Conservation (phyloP, 2,797 vertebrate genomes). For the Chelidonichthys spinosus region DNA sequence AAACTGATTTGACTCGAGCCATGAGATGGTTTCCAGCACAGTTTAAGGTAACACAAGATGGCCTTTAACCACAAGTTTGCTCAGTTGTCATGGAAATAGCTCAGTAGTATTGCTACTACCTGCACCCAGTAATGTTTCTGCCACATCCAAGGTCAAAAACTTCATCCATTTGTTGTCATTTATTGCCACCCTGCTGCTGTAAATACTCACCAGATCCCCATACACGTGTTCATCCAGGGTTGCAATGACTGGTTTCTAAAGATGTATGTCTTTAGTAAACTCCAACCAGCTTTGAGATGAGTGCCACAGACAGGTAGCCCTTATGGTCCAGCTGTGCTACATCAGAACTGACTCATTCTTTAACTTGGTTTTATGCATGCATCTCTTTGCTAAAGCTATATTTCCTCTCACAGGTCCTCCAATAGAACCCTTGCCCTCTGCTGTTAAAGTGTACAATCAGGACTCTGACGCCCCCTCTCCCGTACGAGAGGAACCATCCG, state of each 20-base stretch:
- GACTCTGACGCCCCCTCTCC: constrained; percentile 57
- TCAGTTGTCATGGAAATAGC: constrained; percentile 5
- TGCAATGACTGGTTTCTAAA: not conserved
- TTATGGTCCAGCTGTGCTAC: too few species aligned
- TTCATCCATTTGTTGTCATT: not conserved
- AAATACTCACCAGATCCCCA: not conserved
- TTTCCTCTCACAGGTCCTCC: constrained; percentile 64
- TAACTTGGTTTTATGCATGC: not conserved
- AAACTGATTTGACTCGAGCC: constrained; percentile 20
- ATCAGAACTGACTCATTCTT: not conserved
- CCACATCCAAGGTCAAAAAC: too few species aligned
- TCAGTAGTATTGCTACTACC: not conserved
- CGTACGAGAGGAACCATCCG: constrained; percentile 55
- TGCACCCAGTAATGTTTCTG: not conserved
- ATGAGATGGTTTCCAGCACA: not conserved
- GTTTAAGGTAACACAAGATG: constrained; percentile 7
- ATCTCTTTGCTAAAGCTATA: not conserved
- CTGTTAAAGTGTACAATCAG: constrained; percentile 56
- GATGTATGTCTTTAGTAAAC: not conserved
- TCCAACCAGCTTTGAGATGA: not conserved
- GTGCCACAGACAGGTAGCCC: not conserved
- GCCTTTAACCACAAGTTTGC: constrained; percentile 2
- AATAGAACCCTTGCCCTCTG: constrained; percentile 59
- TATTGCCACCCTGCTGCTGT: not conserved
- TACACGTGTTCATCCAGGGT: not conserved